Conservation (phyloP, 1,140 invertebrate genomes). For the Camponotus vicinus region DNA sequence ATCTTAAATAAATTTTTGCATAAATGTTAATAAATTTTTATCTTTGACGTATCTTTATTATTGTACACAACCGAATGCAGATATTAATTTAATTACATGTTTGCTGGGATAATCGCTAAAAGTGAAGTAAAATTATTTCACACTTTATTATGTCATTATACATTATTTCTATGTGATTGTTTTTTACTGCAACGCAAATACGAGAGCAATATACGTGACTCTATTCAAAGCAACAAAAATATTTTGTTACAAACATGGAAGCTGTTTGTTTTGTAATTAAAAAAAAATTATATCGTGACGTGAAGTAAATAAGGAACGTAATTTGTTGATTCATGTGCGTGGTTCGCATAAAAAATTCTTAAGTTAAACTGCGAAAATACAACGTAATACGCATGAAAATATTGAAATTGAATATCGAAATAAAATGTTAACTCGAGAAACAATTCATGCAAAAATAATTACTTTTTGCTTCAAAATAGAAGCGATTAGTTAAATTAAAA, state of each 20-base stretch:
- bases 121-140: constrained; percentile 2
- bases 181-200: constrained; percentile 6
- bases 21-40: neutral
- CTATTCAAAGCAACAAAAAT: constrained; percentile 18
- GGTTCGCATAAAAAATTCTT: neutral
- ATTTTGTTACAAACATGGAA: constrained; percentile 20
- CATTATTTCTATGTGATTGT: neutral
- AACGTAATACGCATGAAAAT: neutral
- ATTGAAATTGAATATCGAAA: constrained; percentile 16
- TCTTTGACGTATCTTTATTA: neutral
- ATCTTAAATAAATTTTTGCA: neutral
- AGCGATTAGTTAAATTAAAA: too few species aligned
- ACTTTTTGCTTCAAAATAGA: neutral
- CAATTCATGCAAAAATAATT: neutral
- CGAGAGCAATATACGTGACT: neutral
- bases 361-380: constrained; percentile 27
- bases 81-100: constrained; percentile 17
- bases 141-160: too few species aligned
- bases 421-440: neutral
- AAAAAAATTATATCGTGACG: constrained; percentile 14
- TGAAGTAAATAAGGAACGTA: neutral
- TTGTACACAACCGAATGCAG: neutral
- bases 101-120: neutral
- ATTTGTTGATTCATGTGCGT: neutral
- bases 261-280: constrained; percentile 18